A percentile compares a stretch with the other conserved stretches of the same genome.
Evolutionary conservation across 1,140 invertebrate genomes (phyloP).

Genomic region (Homarus americanus): DNA sequence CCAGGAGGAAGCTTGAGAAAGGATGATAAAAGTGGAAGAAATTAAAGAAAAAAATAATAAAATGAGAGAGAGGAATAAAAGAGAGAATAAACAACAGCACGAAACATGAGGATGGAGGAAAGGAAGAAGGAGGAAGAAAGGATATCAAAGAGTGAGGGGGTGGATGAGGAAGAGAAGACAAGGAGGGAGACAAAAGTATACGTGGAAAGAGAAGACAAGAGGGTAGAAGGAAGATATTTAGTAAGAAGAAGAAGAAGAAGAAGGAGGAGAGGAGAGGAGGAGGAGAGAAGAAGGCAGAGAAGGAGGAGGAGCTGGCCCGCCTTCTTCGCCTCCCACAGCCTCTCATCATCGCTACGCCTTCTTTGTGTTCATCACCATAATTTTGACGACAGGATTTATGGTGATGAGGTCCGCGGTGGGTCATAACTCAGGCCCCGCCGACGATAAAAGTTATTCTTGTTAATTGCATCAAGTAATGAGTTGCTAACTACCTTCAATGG

Average conservation of each 20-base stretch:
- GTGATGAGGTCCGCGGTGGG: slow-evolving; percentile 70
- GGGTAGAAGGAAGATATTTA: not conserved
- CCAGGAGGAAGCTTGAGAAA: too few species aligned
- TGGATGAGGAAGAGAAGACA: not conserved
- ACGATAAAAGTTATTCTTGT: slow-evolving; percentile 73
- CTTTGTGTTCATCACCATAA: slow-evolving; percentile 71
- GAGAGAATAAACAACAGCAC: too few species aligned
- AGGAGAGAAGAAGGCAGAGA: not conserved
- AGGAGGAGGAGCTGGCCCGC: not conserved
- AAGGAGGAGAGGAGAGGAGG: not conserved
- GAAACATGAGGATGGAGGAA: too few species aligned
- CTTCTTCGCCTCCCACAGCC: slow-evolving; percentile 25
- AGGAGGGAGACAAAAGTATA: not conserved
- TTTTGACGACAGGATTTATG: slow-evolving; percentile 72
- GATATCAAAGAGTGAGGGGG: not conserved
- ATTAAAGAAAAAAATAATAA: too few species aligned
- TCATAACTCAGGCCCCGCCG: slow-evolving; percentile 68
- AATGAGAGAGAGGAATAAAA: too few species aligned
- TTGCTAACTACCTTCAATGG: slow-evolving; percentile 70
- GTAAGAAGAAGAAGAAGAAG: not conserved
- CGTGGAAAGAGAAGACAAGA: not conserved
- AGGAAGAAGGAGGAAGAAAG: not conserved
- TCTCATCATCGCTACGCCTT: slow-evolving; percentile 47
- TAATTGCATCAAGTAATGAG: slow-evolving; percentile 73
- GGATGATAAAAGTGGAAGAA: too few species aligned